Percentiles rank a stretch among this genome's conserved stretches.
Evolutionary conservation across 2,797 vertebrate genomes (phyloP).

Genomic region (Cetoscarus ocellatus): DNA sequence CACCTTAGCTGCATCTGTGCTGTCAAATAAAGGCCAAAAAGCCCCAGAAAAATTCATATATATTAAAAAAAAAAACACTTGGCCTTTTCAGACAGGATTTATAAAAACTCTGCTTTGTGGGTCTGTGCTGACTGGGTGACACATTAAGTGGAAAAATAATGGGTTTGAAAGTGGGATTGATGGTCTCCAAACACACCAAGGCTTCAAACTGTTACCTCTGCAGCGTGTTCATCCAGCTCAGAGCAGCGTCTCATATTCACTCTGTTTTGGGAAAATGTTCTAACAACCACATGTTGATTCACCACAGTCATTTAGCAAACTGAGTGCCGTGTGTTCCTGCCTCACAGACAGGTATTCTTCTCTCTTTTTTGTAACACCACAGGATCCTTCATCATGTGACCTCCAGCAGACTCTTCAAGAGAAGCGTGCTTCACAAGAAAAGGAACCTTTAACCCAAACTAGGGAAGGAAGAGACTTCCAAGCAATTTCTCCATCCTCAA

Average conservation of each 20-base stretch:
- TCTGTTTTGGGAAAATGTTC: conserved; percentile 55
- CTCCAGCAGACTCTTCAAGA: conserved; percentile 36
- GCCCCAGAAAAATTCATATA: too few relatives aligned
- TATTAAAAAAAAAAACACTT: too few relatives aligned
- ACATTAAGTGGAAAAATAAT: conserved; percentile 49
- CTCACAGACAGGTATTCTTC: conserved; percentile 61
- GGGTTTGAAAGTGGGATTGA: conserved; percentile 20
- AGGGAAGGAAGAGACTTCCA: conserved; percentile 62
- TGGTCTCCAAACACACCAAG: conserved; percentile 38
- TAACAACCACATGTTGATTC: conserved; percentile 54
- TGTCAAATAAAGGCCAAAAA: too few relatives aligned
- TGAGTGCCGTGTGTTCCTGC: conserved; percentile 31
- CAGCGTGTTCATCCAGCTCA: conserved; percentile 40
- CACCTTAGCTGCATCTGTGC: too few relatives aligned
- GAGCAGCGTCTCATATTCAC: conserved; percentile 51
- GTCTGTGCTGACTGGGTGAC: conserved; percentile 1
- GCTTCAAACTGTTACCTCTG: conserved; percentile 44
- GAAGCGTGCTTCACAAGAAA: conserved; percentile 60
- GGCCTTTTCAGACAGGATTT: too few relatives aligned
- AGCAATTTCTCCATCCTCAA: conserved; percentile 33
- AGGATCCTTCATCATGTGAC: conserved; percentile 33
- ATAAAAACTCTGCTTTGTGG: too few relatives aligned
- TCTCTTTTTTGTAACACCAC: conserved; percentile 34
- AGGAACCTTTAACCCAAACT: conserved; percentile 45
- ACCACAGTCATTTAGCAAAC: conserved; percentile 25